Percentiles rank a stretch among this genome's conserved stretches.
phyloP scores from a whole-genome alignment of 2,888 invertebrate genomes.

The Drosophila tripunctata region DNA sequence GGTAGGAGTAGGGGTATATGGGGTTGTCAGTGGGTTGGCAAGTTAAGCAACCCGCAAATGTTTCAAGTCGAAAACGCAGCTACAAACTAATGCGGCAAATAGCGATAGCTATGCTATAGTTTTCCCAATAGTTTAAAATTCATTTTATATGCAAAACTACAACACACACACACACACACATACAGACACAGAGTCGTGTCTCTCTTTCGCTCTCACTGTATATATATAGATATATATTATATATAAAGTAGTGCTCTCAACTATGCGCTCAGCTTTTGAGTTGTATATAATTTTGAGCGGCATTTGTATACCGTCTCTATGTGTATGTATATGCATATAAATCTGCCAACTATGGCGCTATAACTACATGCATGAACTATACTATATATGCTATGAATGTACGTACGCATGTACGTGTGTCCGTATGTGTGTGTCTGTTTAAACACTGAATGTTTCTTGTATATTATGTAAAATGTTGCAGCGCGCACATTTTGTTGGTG shows the following conservation, averaged over 20 bases:
- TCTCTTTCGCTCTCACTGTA: too few species aligned
- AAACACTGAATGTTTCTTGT: slow-evolving; percentile 46
- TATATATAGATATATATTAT: neutral
- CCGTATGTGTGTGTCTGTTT: slow-evolving; percentile 34
- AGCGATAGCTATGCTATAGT: slow-evolving; percentile 69
- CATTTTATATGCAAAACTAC: slow-evolving; percentile 68
- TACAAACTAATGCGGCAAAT: slow-evolving; percentile 63
- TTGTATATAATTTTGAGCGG: slow-evolving; percentile 61
- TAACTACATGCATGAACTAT: slow-evolving; percentile 8
- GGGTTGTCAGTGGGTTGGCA: slow-evolving; percentile 18
- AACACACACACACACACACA: slow-evolving; percentile 27
- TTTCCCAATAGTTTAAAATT: slow-evolving; percentile 77
- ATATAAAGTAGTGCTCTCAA: slow-evolving; percentile 40
- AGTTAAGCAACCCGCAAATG: slow-evolving; percentile 58
- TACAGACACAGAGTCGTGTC: slow-evolving; percentile 21
- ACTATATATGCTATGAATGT: neutral
- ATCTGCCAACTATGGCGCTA: slow-evolving; percentile 34
- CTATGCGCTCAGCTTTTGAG: slow-evolving; percentile 42
- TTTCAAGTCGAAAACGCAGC: slow-evolving; percentile 54
- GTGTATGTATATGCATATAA: slow-evolving; percentile 47
- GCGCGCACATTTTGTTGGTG: slow-evolving; percentile 55
- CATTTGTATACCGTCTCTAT: slow-evolving; percentile 54
- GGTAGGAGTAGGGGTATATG: neutral
- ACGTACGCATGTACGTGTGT: slow-evolving; percentile 9
- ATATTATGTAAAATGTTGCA: slow-evolving; percentile 80